Evolutionary conservation across 2,797 vertebrate species (phyloP).

Genomic region (Etheostoma perlongum): DNA sequence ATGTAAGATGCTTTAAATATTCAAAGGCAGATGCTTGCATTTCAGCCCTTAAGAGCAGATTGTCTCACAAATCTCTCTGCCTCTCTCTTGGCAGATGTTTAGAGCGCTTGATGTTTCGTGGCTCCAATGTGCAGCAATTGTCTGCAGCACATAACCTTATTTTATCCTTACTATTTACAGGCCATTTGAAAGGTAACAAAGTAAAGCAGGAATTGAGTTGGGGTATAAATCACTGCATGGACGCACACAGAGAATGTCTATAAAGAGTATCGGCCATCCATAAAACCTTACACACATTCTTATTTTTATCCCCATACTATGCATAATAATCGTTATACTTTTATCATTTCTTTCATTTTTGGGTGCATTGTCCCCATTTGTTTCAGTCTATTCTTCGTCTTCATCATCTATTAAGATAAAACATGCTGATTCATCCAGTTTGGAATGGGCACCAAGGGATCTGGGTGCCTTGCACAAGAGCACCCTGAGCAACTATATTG

Average conservation of each 20-base stretch:
- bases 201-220: conserved; percentile 20
- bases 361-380: not conserved
- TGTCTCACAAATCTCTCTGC: conserved; percentile 69
- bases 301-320: not conserved
- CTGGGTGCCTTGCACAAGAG: not conserved
- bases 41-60: conserved; percentile 68
- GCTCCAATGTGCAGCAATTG: conserved; percentile 49
- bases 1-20: conserved; percentile 69
- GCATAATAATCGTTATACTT: not conserved
- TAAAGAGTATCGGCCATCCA: not conserved
- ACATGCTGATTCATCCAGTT: not conserved
- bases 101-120: conserved; percentile 60
- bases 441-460: not conserved
- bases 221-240: conserved; percentile 12
- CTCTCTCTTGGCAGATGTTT: conserved; percentile 71
- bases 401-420: not conserved
- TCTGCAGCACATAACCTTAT: conserved; percentile 52
- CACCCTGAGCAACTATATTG: not conserved
- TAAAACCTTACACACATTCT: not conserved
- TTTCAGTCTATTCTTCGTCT: not conserved
- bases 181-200: conserved; percentile 48
- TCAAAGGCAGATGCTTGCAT: conserved; percentile 68
- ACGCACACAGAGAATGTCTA: not conserved
- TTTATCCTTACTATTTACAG: conserved; percentile 46
- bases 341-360: not conserved